phyloP scores from a whole-genome alignment of 2,113 vertebrate species.

The Corythornis cristatus region DNA sequence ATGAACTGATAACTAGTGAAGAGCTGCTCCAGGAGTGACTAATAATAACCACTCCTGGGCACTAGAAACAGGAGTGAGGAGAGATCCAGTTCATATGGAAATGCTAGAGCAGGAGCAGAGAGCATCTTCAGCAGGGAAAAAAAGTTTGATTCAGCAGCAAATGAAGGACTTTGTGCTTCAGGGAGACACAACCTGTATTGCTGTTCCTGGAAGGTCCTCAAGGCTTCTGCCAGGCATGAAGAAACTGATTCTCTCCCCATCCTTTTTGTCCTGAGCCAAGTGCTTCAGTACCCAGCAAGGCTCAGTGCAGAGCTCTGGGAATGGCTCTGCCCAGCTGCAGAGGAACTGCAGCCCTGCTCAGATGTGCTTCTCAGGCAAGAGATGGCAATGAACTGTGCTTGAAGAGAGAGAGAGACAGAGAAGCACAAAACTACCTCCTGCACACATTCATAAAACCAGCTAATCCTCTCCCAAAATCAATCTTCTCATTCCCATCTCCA shows the following conservation, averaged over 20 bases:
- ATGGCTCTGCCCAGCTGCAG: constrained; percentile 45
- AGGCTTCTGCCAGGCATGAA: neutral
- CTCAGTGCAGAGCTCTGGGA: neutral
- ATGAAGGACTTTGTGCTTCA: neutral
- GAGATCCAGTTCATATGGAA: neutral
- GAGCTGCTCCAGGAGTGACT: neutral
- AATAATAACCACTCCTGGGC: neutral
- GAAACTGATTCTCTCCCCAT: neutral
- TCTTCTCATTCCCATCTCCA: constrained; percentile 14
- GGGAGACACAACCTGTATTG: neutral
- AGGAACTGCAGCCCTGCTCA: neutral
- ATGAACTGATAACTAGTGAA: neutral
- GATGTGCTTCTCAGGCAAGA: constrained; percentile 9
- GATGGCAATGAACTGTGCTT: neutral
- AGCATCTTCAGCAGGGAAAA: neutral
- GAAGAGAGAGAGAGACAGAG: neutral
- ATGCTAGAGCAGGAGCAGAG: neutral
- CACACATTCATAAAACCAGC: constrained; percentile 6
- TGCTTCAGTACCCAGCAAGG: neutral
- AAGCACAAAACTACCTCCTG: constrained; percentile 16
- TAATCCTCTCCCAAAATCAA: constrained; percentile 37
- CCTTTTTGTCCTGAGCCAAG: constrained; percentile 7
- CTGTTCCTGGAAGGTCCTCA: neutral
- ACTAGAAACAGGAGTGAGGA: neutral
- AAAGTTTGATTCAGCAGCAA: neutral